Evolutionary conservation across 2,113 vertebrate species (phyloP), one percentile per base, ranked within the genome.

Genomic region (Craseonycteris thonglongyai): DNA sequence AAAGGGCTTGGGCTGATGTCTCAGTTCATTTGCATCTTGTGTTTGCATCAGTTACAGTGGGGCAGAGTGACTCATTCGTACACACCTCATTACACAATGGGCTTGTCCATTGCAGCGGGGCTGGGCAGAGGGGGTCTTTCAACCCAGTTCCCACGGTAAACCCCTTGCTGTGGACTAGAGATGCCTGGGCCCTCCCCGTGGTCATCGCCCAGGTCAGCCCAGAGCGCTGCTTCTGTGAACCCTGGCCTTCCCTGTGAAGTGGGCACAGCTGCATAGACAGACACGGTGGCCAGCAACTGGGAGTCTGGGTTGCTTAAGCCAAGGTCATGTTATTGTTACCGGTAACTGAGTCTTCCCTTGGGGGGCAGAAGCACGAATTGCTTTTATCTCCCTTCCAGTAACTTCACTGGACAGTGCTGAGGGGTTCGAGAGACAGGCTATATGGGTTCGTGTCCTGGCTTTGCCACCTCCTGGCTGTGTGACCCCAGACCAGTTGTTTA

Each of bases 171-270:
- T 51, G 66, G 69, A 22, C 42, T 54, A 10, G 45, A 47, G 51
- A 15, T 10, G 2, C 16, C 71, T 11, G 65, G 38, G 18, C 35
- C 16, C n/a, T 1, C 15, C 14, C 71, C 2, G 0, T 0, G 14
- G 28, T 42, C 78, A 16, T 33, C 1, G 1, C 35, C n/a, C 10
- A 0, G 22, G 10, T n/a, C 30, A 40, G 21, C 7, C 1, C 2
- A 33, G 22, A 30, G 15, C 13, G n/a, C 47, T 7, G 19, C n/a
- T 28, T 3, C 63, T 30, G 24, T 49, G 85, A 76, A 19, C 19
- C 24, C 35, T 22, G 7, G 13, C 30, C 28, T 24, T 78, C 14
- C 61, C 69, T 59, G n/a, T 66, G 30, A 47, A 79, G 72, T 24
- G 42, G 30, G 16, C 69, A 30, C 42, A 49, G 74, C 56, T 24